phyloP scores from a whole-genome alignment of 2,888 invertebrate species.

The Cosmia trapezina region DNA sequence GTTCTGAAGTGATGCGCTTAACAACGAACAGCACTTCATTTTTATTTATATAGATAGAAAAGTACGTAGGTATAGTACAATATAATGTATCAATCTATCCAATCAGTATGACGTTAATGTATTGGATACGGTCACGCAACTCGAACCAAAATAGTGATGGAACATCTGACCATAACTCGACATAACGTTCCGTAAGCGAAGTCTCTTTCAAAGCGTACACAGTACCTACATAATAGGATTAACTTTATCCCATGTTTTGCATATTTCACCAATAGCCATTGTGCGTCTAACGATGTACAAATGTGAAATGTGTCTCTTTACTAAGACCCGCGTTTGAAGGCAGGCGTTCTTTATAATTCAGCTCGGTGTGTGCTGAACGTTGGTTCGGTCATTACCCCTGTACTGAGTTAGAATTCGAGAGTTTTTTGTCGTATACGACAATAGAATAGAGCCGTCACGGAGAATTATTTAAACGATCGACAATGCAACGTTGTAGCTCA shows the following conservation, averaged over 20 bases:
- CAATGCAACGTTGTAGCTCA: conserved; percentile 6
- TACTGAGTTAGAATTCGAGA: conserved; percentile 60
- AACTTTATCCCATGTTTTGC: conserved; percentile 76
- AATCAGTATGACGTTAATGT: conserved; percentile 39
- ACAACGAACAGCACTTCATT: not conserved
- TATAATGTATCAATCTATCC: conserved; percentile 31
- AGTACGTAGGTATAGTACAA: not conserved
- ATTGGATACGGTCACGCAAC: conserved; percentile 30
- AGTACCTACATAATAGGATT: conserved; percentile 75
- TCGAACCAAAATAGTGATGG: conserved; percentile 27
- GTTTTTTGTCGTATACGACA: conserved; percentile 36
- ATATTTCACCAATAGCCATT: conserved; percentile 87
- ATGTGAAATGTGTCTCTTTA: conserved; percentile 84
- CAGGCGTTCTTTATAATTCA: conserved; percentile 67
- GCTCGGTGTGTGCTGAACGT: conserved; percentile 45
- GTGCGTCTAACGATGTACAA: conserved; percentile 85
- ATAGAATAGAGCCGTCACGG: conserved; percentile 36
- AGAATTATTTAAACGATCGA: conserved; percentile 43
- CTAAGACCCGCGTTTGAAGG: conserved; percentile 74
- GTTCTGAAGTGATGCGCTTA: not conserved
- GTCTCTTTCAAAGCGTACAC: conserved; percentile 64
- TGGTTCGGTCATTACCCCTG: conserved; percentile 66
- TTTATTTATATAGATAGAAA: not conserved
- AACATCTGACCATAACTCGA: conserved; percentile 32
- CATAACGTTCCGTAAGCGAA: conserved; percentile 24